These are phyloP conservation scores for Oscheius sp. DNA, from an alignment of 2,888 invertebrate species.

Conservation along the genomic window DNA sequence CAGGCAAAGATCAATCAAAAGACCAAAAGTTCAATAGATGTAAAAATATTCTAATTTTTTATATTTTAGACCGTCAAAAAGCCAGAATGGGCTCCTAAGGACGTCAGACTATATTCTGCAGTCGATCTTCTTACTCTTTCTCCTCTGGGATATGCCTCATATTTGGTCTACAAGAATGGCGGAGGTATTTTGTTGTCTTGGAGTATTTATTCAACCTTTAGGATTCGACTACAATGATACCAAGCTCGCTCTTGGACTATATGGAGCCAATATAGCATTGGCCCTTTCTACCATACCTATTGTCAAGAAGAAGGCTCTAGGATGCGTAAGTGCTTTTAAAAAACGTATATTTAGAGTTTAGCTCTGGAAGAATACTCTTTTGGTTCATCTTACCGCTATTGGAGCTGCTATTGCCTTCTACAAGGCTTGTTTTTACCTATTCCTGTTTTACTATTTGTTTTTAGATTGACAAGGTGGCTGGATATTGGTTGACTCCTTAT, in stretches of 20 bases:
- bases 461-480: conserved; percentile 63
- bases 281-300: conserved; percentile 54
- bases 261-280: conserved; percentile 55
- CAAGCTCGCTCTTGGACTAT: conserved; percentile 58
- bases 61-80: conserved; percentile 45
- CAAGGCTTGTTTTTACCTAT: conserved; percentile 36
- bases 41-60: not conserved
- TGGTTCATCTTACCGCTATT: conserved; percentile 55
- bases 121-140: conserved; percentile 58
- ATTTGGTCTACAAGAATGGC: conserved; percentile 66
- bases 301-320: conserved; percentile 57
- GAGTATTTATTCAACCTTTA: conserved; percentile 8
- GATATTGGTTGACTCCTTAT: conserved; percentile 56
- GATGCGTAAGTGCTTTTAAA: conserved; percentile 39
- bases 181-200: conserved; percentile 48
- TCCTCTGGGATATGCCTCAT: conserved; percentile 66
- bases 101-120: conserved; percentile 53
- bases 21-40: too few species aligned
- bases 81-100: conserved; percentile 60
- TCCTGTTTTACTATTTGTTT: conserved; percentile 1
- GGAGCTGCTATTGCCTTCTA: conserved; percentile 60
- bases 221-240: conserved; percentile 67
- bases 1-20: not conserved
- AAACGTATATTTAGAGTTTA: conserved; percentile 23
- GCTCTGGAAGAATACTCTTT: conserved; percentile 54